A percentile compares a stretch with the other conserved stretches of the same genome.
Conservation (phyloP, 2,113 vertebrate species). For the Gadus chalcogrammus region DNA sequence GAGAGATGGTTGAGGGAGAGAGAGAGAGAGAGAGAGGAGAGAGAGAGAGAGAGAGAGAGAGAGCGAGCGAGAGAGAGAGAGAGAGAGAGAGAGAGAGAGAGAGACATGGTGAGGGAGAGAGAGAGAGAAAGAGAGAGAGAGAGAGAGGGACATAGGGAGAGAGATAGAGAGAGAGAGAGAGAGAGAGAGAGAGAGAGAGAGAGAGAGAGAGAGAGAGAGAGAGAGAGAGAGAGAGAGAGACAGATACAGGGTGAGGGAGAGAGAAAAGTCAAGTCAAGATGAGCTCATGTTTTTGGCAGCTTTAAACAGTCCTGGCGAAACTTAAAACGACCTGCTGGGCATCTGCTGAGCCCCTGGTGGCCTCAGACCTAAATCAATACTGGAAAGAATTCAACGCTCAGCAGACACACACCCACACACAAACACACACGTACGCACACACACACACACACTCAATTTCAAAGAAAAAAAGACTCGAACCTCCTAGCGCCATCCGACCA, state of each 20-base stretch:
- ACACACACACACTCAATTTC: too few relatives aligned
- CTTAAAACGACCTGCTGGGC: slow-evolving; percentile 41
- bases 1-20: too few relatives aligned
- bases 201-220: neutral
- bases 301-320: slow-evolving; percentile 25
- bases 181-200: neutral
- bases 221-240: neutral
- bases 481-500: slow-evolving; percentile 1
- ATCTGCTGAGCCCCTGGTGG: slow-evolving; percentile 55
- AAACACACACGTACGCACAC: slow-evolving; percentile 36
- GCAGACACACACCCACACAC: slow-evolving; percentile 40
- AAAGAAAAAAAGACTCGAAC: too few relatives aligned
- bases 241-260: slow-evolving; percentile 2
- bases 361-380: slow-evolving; percentile 74
- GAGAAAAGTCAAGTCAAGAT: slow-evolving; percentile 11
- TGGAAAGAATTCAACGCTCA: slow-evolving; percentile 54
- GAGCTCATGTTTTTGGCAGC: too few relatives aligned
- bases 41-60: neutral
- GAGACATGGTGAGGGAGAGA: slow-evolving; percentile 3
- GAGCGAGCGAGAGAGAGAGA: neutral
- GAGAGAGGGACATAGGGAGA: slow-evolving; percentile 5
- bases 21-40: neutral
- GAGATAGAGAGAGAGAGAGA: neutral
- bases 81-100: neutral
- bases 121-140: neutral